Conservation (phyloP, 2,797 vertebrate species). For the Cephalopachus bancanus region DNA sequence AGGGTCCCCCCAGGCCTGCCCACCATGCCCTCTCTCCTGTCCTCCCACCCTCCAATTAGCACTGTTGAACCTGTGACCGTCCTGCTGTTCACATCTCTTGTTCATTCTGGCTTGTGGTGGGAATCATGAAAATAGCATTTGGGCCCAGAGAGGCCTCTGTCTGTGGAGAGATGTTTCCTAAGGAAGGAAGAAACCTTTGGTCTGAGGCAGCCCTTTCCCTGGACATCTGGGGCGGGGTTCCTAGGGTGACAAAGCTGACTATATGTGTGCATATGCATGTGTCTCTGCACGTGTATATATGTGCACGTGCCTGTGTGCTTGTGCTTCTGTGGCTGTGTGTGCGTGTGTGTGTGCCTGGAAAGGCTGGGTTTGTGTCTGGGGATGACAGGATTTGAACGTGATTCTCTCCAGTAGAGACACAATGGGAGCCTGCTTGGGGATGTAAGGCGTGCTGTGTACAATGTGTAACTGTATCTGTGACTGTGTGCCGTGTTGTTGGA, state of each 20-base stretch:
- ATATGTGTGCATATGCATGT: accelerated
- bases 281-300: too few species aligned
- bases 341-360: background rate
- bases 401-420: background rate
- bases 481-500: background rate
- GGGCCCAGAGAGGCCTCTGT: background rate
- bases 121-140: background rate
- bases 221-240: background rate
- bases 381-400: background rate
- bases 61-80: background rate
- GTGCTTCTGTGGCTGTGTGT: background rate
- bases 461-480: background rate
- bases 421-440: too few species aligned
- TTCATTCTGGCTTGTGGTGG: background rate
- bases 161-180: background rate
- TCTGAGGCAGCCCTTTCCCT: background rate
- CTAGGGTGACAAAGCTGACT: background rate
- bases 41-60: accelerated
- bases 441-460: background rate
- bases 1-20: accelerated
- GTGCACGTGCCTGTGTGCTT: too few species aligned
- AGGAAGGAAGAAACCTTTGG: background rate
- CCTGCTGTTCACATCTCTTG: background rate
- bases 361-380: background rate
- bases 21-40: background rate